Evolutionary conservation across 92 coral and sea anemone species (phyloP), one percentile per base, ranked within the genome.

Genomic region (Zoanthus solanderi): DNA sequence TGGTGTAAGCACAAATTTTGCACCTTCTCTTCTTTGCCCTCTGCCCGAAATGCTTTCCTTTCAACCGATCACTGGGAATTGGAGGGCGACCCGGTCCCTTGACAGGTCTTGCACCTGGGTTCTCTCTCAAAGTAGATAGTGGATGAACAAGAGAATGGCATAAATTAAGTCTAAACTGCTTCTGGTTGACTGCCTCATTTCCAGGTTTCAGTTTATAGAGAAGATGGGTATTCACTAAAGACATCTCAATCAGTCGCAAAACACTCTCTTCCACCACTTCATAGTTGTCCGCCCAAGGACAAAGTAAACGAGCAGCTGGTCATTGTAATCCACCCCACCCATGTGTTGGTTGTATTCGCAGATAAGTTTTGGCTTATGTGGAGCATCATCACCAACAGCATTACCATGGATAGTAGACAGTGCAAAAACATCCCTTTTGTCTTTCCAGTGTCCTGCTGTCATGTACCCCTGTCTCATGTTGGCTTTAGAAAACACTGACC

Each of bases 371-470:
- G 91, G 90, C 30, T 92, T 92, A 23, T 82, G 71, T 5, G 90
- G 88, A 7, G 80, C 18, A 37, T 84, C 92, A 76, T 76, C 88
- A 60, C 58, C 65, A 45, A 65, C 84, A 79, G 91, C 87, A 86
- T 89, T 81, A n/a, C 92, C 90, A 89, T 89, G 94, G 47, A 85
- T 54, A 16, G 94, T 85, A 16, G 92, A 68, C 30, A 92, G 88
- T 53, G 94, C 92, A 83, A 79, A 92, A 7, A 85, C 92, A 89
- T 92, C 92, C 66, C 90, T 85, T 73, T 89, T 92, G 67, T 89
- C 92, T 78, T 92, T 92, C 92, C 92, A 92, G 56, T 79, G 58
- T 4, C 79, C 90, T 47, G 68, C 87, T 28, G 87, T 89, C 68
- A 92, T 18, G 54, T 83, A 71, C 3, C 76, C 78, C 69, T 61